These are phyloP conservation scores for Acanthoscelides obtectus DNA, from an alignment of 2,888 invertebrate species.

Conservation along the genomic window DNA sequence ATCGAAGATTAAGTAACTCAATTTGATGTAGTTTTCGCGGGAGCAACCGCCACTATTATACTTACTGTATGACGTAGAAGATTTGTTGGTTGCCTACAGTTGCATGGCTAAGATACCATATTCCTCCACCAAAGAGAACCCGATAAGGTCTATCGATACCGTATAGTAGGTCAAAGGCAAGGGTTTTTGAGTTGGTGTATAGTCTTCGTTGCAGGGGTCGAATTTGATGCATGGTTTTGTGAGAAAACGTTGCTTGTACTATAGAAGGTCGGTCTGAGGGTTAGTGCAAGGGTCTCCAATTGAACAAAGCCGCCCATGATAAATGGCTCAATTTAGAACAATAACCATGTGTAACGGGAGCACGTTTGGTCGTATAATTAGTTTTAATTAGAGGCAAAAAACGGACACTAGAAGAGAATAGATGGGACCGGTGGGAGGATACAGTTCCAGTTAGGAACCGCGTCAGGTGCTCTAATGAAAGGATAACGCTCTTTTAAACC, in stretches of 20 bases:
- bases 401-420: background rate
- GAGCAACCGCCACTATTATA: too few relatives aligned
- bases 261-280: conserved; percentile 2
- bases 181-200: too few relatives aligned
- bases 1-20: too few relatives aligned
- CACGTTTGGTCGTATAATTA: conserved; percentile 6
- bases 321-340: conserved; percentile 15
- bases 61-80: too few relatives aligned
- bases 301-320: conserved; percentile 12
- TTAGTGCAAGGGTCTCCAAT: conserved; percentile 7
- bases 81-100: too few relatives aligned
- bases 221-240: too few relatives aligned
- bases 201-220: too few relatives aligned
- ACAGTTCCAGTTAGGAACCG: background rate
- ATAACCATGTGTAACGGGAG: conserved; percentile 10
- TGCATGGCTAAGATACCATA: too few relatives aligned
- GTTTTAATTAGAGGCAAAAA: conserved; percentile 7
- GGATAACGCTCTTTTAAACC: background rate
- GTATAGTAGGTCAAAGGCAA: too few relatives aligned
- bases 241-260: background rate
- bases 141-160: too few relatives aligned
- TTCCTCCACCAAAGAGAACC: too few relatives aligned
- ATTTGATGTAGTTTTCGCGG: too few relatives aligned
- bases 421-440: background rate
- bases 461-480: background rate